phyloP scores from a whole-genome alignment of 2,797 vertebrate species.

The Chaunax sp. region DNA sequence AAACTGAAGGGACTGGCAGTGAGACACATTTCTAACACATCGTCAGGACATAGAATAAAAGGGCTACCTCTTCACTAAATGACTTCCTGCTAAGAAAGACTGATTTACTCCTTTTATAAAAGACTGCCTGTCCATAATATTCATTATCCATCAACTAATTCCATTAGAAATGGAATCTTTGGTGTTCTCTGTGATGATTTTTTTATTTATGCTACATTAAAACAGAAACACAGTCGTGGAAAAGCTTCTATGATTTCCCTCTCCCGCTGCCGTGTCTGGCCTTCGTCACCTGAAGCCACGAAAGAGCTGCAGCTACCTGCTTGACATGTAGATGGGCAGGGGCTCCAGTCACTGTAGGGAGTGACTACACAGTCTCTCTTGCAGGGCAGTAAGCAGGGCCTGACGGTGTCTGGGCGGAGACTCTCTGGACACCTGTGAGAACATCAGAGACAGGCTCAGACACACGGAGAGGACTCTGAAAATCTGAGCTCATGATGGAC shows the following conservation, averaged over 20 bases:
- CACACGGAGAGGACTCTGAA: no score
- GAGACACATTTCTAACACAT: neutral
- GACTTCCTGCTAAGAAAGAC: no score
- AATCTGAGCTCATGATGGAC: no score
- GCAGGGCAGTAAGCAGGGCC: conserved; percentile 94
- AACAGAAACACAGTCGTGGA: neutral
- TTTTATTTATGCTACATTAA: no score
- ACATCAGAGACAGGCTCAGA: conserved; percentile 47
- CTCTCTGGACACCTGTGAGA: conserved; percentile 92
- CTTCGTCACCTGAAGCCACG: neutral
- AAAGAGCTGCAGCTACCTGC: conserved; percentile 82
- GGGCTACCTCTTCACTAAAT: no score
- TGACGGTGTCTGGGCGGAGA: conserved; percentile 93
- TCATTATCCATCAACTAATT: conserved; percentile 7
- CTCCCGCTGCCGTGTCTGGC: no score
- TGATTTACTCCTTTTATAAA: no score
- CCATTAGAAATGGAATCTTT: no score
- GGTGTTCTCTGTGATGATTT: no score
- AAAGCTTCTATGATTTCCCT: neutral
- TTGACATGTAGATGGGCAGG: conserved; percentile 87
- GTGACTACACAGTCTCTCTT: conserved; percentile 93
- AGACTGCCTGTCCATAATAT: neutral
- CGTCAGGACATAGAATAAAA: no score
- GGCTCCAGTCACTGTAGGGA: conserved; percentile 94
- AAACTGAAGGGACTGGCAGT: neutral